Conservation (phyloP, 2,113 vertebrate species). For the Poeciliopsis occidentalis region DNA sequence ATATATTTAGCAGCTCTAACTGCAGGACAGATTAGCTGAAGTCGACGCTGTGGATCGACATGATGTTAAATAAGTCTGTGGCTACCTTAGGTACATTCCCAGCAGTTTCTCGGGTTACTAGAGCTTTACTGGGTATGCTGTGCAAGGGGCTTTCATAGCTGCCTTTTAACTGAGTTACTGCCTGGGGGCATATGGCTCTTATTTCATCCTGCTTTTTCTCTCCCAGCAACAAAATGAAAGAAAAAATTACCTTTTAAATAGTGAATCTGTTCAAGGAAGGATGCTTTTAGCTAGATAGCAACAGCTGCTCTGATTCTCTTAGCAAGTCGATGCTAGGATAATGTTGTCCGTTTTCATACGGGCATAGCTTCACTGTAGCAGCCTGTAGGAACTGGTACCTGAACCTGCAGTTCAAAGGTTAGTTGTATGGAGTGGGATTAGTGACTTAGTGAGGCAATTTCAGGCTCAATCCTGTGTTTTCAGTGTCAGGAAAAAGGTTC, state of each 20-base stretch:
- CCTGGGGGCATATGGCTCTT: background rate
- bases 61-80: background rate
- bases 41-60: background rate
- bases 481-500: background rate
- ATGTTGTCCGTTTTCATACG: no score
- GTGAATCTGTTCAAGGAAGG: background rate
- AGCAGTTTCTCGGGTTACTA: conserved; percentile 32
- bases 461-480: background rate
- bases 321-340: no score
- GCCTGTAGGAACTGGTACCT: background rate
- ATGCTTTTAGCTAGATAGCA: background rate
- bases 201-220: background rate
- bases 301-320: no score
- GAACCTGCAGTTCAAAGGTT: background rate
- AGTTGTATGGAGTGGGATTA: background rate
- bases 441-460: background rate
- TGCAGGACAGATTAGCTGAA: conserved; percentile 6
- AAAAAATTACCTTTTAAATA: background rate
- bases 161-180: conserved; percentile 18
- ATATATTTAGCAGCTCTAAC: background rate
- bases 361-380: background rate
- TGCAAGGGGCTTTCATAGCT: conserved; percentile 7
- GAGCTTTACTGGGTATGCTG: background rate
- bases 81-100: conserved; percentile 3
- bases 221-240: background rate